A percentile compares a stretch with the other conserved stretches of the same genome.
phyloP scores from a whole-genome alignment of 2,113 vertebrate genomes.

The Ophthalmolycus amberensis region DNA sequence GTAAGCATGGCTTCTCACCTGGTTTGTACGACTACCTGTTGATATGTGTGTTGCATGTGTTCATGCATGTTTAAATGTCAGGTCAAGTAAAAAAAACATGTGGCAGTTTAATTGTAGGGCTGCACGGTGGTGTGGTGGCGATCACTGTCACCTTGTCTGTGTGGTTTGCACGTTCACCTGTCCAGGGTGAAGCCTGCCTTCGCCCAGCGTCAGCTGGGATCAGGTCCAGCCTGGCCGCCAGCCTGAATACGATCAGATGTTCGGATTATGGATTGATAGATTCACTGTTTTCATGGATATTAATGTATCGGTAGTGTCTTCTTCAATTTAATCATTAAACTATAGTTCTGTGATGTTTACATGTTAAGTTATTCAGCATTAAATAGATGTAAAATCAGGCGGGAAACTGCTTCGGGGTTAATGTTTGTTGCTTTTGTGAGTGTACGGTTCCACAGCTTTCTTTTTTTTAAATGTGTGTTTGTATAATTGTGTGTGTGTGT shows the following conservation, averaged over 20 bases:
- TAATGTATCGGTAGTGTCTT: no score
- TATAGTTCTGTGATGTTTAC: neutral
- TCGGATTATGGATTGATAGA: no score
- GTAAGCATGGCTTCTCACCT: neutral
- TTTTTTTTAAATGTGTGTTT: neutral
- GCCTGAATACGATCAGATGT: no score
- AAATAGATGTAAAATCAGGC: neutral
- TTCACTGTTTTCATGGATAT: no score
- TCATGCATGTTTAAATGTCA: constrained; percentile 16
- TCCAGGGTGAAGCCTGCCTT: no score
- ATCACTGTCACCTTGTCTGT: no score
- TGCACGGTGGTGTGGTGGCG: no score
- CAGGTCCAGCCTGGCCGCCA: no score
- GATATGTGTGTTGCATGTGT: neutral
- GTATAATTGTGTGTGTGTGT: neutral
- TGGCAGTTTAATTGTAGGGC: no score
- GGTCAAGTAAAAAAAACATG: neutral
- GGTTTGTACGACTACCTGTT: neutral
- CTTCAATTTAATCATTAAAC: neutral
- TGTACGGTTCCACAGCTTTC: neutral
- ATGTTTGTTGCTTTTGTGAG: neutral
- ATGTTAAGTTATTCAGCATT: neutral
- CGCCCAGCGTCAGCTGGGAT: no score
- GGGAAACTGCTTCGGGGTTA: neutral
- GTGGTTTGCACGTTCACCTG: no score